These are phyloP conservation scores for Acrocyrtus sp. DNA, from an alignment of 2,888 invertebrate genomes.

Conservation along the genomic window DNA sequence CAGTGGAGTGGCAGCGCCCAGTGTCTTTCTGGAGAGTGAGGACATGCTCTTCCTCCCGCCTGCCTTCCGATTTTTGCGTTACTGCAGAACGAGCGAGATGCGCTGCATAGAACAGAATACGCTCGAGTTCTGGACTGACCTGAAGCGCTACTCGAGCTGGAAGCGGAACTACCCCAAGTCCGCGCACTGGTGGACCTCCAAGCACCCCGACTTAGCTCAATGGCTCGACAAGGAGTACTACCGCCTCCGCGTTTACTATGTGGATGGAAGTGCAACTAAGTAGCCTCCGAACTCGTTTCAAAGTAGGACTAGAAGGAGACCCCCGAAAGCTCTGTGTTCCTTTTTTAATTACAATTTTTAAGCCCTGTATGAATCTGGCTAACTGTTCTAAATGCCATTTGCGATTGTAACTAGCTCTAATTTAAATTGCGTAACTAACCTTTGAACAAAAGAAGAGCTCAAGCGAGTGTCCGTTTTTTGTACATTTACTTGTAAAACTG, in stretches of 20 bases:
- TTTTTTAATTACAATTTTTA: too few species aligned
- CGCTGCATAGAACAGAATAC: slow-evolving; percentile 44
- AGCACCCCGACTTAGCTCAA: slow-evolving; percentile 30
- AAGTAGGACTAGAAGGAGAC: too few species aligned
- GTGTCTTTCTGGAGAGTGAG: neutral
- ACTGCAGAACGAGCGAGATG: slow-evolving; percentile 29
- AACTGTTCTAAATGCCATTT: too few species aligned
- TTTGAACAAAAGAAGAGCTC: too few species aligned
- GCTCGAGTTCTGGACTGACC: slow-evolving; percentile 35
- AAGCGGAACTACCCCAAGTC: slow-evolving; percentile 31
- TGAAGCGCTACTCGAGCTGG: slow-evolving; percentile 31
- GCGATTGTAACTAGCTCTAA: too few species aligned
- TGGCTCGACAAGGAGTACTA: slow-evolving; percentile 41
- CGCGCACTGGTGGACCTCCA: slow-evolving; percentile 24
- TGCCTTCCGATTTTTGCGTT: slow-evolving; percentile 40
- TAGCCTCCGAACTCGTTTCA: too few species aligned
- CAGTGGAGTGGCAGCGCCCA: neutral
- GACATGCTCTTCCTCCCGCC: slow-evolving; percentile 34
- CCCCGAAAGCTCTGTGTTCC: too few species aligned
- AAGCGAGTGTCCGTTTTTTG: too few species aligned
- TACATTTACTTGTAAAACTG: too few species aligned
- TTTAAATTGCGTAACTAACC: too few species aligned
- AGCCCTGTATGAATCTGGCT: too few species aligned
- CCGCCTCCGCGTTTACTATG: slow-evolving; percentile 21
- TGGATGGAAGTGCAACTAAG: too few species aligned